These are phyloP conservation scores for Dinothrombium tinctorium DNA, from an alignment of 1,140 invertebrate genomes.

Conservation along the genomic window DNA sequence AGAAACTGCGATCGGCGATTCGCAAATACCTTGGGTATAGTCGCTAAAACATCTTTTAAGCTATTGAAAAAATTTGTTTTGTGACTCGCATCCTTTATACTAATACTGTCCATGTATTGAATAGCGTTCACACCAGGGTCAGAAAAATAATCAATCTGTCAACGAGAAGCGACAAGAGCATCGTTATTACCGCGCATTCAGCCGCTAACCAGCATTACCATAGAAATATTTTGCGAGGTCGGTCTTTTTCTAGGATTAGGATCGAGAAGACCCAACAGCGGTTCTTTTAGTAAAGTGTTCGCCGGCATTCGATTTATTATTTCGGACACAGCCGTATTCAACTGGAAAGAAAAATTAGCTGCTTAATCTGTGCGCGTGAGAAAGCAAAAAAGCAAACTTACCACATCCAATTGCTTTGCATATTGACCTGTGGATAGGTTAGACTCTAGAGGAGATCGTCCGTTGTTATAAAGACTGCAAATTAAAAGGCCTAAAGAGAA, in stretches of 20 bases:
- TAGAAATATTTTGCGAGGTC: constrained; percentile 55
- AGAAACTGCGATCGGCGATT: not conserved
- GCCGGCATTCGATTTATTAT: constrained; percentile 50
- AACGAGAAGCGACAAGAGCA: constrained; percentile 64
- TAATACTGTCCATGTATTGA: constrained; percentile 72
- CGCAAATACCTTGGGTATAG: constrained; percentile 57
- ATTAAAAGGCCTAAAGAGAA: constrained; percentile 80
- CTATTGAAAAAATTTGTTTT: constrained; percentile 73
- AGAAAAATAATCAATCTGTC: constrained; percentile 32
- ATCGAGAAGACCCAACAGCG: constrained; percentile 50
- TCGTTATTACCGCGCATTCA: no score
- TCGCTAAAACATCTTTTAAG: constrained; percentile 58
- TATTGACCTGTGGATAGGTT: constrained; percentile 66
- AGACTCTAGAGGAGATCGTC: constrained; percentile 50
- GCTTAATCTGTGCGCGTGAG: not conserved
- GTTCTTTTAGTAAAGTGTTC: constrained; percentile 51
- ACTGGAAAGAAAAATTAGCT: constrained; percentile 24
- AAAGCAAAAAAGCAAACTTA: constrained; percentile 28
- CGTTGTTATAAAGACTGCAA: constrained; percentile 68
- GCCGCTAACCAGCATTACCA: no score
- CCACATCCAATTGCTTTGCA: constrained; percentile 65
- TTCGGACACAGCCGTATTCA: constrained; percentile 50
- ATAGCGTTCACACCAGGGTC: constrained; percentile 65
- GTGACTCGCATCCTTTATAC: constrained; percentile 69
- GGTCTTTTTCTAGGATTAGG: constrained; percentile 55